Evolutionary conservation across 2,113 vertebrate species (phyloP), one percentile per base, ranked within the genome.

Genomic region (Albula glossodonta): DNA sequence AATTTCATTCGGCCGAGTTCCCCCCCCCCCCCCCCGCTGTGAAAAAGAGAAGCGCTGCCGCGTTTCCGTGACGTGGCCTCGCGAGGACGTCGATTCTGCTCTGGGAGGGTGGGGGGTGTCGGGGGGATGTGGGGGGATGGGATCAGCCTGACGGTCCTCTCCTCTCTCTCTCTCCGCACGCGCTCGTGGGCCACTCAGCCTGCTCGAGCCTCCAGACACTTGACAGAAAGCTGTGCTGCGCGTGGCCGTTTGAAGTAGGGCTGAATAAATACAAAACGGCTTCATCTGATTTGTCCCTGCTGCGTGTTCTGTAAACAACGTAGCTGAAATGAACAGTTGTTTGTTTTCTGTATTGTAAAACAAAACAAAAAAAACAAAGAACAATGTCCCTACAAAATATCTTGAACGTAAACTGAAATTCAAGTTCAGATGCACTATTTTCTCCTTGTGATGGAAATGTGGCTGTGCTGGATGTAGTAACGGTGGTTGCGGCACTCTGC

Each of bases 1-100:
- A 51, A 86, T 86, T 87, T 87, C 81, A 51, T 81, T 89, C 74
- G 86, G 85, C 74, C 78, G 83, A 87, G 90, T 91, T 41, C 1
- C 31, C 31, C 88, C 87, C 60, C 77, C 87, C 89, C 1, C 1
- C 31, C 31, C 88, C 87, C 60, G 80, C 87, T 88, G 87, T 52
- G 88, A 53, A 80, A 41, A 83, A 80, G 81, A 66, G 13, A 78
- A 17, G 2, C 63, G 53, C 78, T 25, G 86, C 83, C 19, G 87
- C 74, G 83, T 52, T 49, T 48, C 78, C 77, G 63, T n/a, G 63
- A 22, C 19, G 48, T 10, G 80, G 53, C 60, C 31, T 85, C 22
- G 51, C 49, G 19, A 50, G 80, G 51, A 53, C n/a, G 12, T 53
- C 51, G 80, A 53, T 81, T 81, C n/a, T 11, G n/a, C 80, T 56